A percentile compares a stretch with the other conserved stretches of the same genome.
These are phyloP conservation scores for Lepas anatifera DNA, from an alignment of 2,888 invertebrate genomes.

Conservation along the genomic window DNA sequence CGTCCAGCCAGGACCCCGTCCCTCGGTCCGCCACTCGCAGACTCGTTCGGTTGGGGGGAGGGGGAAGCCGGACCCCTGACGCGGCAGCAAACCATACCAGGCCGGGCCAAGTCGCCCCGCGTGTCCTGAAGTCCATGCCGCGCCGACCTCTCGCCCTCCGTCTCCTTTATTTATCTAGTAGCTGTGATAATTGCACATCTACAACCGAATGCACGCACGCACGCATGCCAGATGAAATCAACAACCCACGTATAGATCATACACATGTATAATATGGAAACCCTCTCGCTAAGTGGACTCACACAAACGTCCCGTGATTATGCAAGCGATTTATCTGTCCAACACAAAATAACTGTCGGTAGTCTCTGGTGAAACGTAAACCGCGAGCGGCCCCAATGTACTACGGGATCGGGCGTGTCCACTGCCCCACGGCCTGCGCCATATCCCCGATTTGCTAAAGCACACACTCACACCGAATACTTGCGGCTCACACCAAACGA, in stretches of 20 bases:
- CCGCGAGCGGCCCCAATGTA: background rate
- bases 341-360: background rate
- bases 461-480: background rate
- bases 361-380: background rate
- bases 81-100: background rate
- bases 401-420: background rate
- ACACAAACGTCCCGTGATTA: background rate
- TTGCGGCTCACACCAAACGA: background rate
- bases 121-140: background rate
- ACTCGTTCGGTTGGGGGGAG: too few species aligned
- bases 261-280: constrained; percentile 7
- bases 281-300: background rate
- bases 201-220: background rate
- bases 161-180: too few species aligned
- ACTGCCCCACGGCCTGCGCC: too few species aligned
- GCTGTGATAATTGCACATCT: constrained; percentile 2
- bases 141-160: too few species aligned
- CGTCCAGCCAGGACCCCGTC: background rate
- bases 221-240: background rate
- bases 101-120: background rate
- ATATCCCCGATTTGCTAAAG: background rate
- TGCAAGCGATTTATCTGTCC: constrained; percentile 7
- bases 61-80: too few species aligned
- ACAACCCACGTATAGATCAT: background rate
- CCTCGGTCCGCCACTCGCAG: background rate